phyloP scores from a whole-genome alignment of 2,797 vertebrate species.

The Tinamus major region DNA sequence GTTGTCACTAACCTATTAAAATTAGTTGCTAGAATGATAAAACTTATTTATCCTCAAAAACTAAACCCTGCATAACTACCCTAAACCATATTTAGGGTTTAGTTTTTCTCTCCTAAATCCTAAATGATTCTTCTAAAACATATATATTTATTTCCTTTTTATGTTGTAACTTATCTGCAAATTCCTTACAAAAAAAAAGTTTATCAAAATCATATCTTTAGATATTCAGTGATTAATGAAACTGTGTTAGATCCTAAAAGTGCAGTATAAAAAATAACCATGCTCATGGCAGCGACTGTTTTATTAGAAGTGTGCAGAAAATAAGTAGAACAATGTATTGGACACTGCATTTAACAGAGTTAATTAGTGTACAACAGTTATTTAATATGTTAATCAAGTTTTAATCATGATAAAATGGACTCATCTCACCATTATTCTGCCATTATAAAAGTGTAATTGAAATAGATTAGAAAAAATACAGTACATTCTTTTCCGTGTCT shows the following conservation, averaged over 20 bases:
- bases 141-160: not conserved
- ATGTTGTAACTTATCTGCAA: not conserved
- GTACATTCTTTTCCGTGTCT: not conserved
- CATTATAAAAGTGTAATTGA: conserved; percentile 62
- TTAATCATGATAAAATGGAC: conserved; percentile 69
- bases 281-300: not conserved
- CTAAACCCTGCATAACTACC: too few relatives aligned
- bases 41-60: not conserved
- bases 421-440: conserved; percentile 59
- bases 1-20: not conserved
- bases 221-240: not conserved
- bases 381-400: conserved; percentile 75
- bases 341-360: conserved; percentile 53
- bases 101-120: not conserved
- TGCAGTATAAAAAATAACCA: not conserved
- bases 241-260: not conserved
- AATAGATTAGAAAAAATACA: conserved; percentile 51
- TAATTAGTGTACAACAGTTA: conserved; percentile 66
- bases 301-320: conserved; percentile 26
- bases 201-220: not conserved
- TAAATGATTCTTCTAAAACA: not conserved
- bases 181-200: not conserved
- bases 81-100: not conserved
- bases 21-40: not conserved
- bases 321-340: conserved; percentile 48